Base-by-base conservation (phyloP, 2,113 vertebrate genomes). In the Dromas ardeola region DNA sequence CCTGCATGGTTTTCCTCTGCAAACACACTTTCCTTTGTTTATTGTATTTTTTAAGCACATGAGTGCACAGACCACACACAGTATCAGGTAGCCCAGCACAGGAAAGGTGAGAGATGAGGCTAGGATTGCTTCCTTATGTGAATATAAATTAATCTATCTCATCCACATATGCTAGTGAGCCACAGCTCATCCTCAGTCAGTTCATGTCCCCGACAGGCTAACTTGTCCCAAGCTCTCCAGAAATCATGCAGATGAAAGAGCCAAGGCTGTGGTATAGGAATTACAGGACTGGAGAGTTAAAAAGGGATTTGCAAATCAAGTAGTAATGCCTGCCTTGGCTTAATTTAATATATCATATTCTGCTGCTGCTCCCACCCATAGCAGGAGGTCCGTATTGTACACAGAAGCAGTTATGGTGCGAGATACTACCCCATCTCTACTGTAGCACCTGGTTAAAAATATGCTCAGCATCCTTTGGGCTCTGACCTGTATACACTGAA, bases 181-280 rank as follows among this genome's bases (percentile, higher is more conserved):
- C 69, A 79, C 77, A 86, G 77, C 85, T 97, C 74, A 95, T 97
- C 96, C 97, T 94, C 79, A 95, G 87, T 89, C 70, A 86, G 50
- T 94, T 89, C 96, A 83, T 93, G 78, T 82, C 56, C 45, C 72
- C 73, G 59, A 53, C 84, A 95, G 82, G 82, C 86, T 92, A 91
- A 91, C 96, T 97, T 97, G 61, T 92, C 83, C 93, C 96, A 81
- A 1, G 91, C 78, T 95, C 95, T 97, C 90, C 86, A 93, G 91
- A 96, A 96, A 97, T 82, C 82, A 92, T 5, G 73, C 79, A 97
- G 94, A 98, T 96, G 87, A 97, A 97, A 96, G 67, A 92, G 89
- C 81, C 81, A 93, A 69, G 52, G 84, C 94, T 91, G 79, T 89
- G 86, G 86, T 83, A 45, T 69, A 93, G 90, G 93, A 97, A 96